Evolutionary conservation across 2,888 invertebrate genomes (phyloP), one percentile per base, ranked within the genome.

Genomic region (Galeopsomyia nigrocyanea): DNA sequence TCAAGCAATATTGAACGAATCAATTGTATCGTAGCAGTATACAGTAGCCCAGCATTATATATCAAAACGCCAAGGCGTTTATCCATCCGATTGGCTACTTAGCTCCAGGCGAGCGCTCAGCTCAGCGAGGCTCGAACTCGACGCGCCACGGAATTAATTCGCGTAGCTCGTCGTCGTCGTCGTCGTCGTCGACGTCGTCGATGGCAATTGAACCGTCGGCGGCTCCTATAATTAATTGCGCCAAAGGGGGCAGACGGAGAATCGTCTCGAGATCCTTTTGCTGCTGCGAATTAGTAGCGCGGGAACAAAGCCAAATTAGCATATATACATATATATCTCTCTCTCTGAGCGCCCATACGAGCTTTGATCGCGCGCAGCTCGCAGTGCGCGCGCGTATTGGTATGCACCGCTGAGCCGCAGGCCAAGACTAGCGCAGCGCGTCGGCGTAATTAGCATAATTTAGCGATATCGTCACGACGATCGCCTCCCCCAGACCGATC

Each of bases 381-480:
- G 78, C 76, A 77, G 57, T n/a, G 69, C 79, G 77, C 77, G 78
- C 77, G 77, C 68, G 78, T 79, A 83, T 83, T 83, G 81, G 80
- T 83, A 82, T 82, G 84, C 82, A 79, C 80, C 80, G 58, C 68
- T 62, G 62, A 68, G 56, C 17, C 56, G 47, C n/a, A 1, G 16
- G 13, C 80, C 75, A 77, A 77, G 78, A 78, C 81, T 76, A 26
- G 26, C 26, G 26, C 26, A 26, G 26, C 26, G 77, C 77, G 75
- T 77, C 75, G 3, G 77, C 77, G 79, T 80, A 83, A 83, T 84
- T 83, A 83, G 82, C 84, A 83, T 84, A 84, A 83, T 83, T 82
- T 79, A 80, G 81, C 81, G 77, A 84, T 84, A 83, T 83, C 81
- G 80, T 82, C 82, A 80, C 80, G 78, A 75, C 77, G 78, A 78